Evolutionary conservation across 2,797 vertebrate genomes (phyloP), one percentile per base, ranked within the genome.

Genomic region (Hyperoplus lanceolatus): DNA sequence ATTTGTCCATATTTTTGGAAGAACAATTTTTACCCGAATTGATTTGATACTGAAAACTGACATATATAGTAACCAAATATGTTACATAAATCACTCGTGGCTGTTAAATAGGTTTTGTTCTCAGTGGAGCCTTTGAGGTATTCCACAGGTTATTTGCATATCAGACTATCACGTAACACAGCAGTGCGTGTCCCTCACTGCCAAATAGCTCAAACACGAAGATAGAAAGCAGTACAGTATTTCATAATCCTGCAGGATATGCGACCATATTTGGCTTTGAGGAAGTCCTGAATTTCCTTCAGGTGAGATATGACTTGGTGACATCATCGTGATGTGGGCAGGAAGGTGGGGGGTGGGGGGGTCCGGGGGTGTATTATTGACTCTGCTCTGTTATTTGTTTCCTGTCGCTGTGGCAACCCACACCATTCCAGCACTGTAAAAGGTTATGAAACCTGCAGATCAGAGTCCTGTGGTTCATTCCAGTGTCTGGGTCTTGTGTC

Each of bases 231-330:
- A 59, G 11, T 18, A 29, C n/a, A 7, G 45, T 56, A 59, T 94
- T 92, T 88, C 75, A 21, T 79, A 81, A 72, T 81, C 8, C n/a
- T 73, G 8, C 66, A 80, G 92, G 91, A 93, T 75, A 59, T 39
- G 4, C 53, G 67, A 60, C 95, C 94, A 93, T 94, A 94, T 94
- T 91, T 95, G 94, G 95, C 2, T 38, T 7, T 12, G 12, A 92
- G 95, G 93, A 95, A 94, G 90, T 93, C 77, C 80, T 90, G 90
- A 80, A 92, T 94, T 94, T 92, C 90, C 91, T 94, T 88, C 74
- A 84, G 72, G 55, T 88, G 72, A 78, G 76, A 81, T 85, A 87
- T 71, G 76, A 66, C 8, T 8, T 38, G 36, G 64, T 92, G 85
- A 92, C 82, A 43, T 91, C 85, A 90, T 70, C 71, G 50, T 11